Evolutionary conservation across 2,113 vertebrate genomes (phyloP).

Genomic region (Rhodinocichla rosea): DNA sequence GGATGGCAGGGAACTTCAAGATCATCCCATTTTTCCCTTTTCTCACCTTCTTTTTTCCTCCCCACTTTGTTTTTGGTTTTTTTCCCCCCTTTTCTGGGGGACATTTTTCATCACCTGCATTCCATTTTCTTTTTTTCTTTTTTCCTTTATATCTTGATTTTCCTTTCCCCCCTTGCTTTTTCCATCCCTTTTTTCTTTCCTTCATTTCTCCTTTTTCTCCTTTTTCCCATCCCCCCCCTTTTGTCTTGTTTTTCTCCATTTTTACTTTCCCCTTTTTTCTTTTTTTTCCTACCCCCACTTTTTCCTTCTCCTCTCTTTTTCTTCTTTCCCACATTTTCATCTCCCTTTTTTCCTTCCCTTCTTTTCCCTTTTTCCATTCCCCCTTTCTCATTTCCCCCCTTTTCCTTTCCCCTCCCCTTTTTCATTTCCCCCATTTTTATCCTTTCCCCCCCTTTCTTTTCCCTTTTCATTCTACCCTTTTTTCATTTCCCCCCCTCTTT

Average conservation of each 20-base stretch:
- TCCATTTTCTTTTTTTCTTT: not conserved
- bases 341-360: not conserved
- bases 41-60: fast-evolving
- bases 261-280: fast-evolving
- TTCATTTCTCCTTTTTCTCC: fast-evolving
- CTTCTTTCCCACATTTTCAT: not conserved
- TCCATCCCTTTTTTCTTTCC: no score
- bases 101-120: not conserved
- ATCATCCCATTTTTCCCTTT: fast-evolving
- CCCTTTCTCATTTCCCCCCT: not conserved
- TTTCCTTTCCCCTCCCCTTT: not conserved
- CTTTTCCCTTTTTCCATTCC: not conserved
- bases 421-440: not conserved
- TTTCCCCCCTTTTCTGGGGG: fast-evolving
- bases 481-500: no score
- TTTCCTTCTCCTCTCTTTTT: no score
- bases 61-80: fast-evolving
- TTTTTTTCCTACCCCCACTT: not conserved
- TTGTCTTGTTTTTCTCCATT: not conserved
- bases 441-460: not conserved
- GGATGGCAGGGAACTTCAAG: not conserved
- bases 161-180: fast-evolving
- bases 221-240: not conserved
- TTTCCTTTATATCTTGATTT: not conserved
- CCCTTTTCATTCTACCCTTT: fast-evolving